Evolutionary conservation across 2,113 vertebrate species (phyloP), one percentile per base, ranked within the genome.

Genomic region (Seriola quinqueradiata): DNA sequence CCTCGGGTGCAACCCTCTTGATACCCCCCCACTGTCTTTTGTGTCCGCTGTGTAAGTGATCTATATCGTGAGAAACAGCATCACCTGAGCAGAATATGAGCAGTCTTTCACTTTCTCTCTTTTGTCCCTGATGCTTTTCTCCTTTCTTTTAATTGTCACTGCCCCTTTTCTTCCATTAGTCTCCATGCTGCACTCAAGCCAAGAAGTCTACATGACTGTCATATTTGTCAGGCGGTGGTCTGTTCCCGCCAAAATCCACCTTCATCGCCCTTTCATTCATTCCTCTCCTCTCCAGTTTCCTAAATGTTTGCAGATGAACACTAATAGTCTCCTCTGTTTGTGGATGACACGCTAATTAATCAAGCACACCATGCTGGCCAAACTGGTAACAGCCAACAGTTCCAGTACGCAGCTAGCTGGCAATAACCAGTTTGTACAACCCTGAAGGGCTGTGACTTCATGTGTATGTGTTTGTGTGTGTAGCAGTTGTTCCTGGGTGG

Each of bases 281-380:
- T 1, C 55, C 19, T 73, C 79, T 75, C 76, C 79, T 52, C 67
- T 84, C 87, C 79, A 84, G 85, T 61, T 83, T 74, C 74, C 66
- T 91, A 93, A 95, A 92, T 88, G 89, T 90, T 91, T 92, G 86
- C 91, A 93, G 90, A 94, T 90, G 92, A 92, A 89, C 89, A 59
- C 77, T 90, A 92, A 93, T 91, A 60, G 87, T 87, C 90, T 90
- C 78, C 87, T 87, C 85, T 90, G 85, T 89, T 89, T 90, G 67
- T 63, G 46, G 72, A 90, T 84, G 92, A 94, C 90, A 91, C 59
- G 8, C 76, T 83, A 81, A 94, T 95, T 93, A 91, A 94, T 95
- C 92, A 93, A 77, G 67, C 73, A 25, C 80, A 54, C 80, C 83
- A 61, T 40, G 67, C 65, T 59, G 81, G 88, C 89, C 83, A 78